Base-by-base conservation (phyloP, 1,140 invertebrate genomes). In the Bombus impatiens region DNA sequence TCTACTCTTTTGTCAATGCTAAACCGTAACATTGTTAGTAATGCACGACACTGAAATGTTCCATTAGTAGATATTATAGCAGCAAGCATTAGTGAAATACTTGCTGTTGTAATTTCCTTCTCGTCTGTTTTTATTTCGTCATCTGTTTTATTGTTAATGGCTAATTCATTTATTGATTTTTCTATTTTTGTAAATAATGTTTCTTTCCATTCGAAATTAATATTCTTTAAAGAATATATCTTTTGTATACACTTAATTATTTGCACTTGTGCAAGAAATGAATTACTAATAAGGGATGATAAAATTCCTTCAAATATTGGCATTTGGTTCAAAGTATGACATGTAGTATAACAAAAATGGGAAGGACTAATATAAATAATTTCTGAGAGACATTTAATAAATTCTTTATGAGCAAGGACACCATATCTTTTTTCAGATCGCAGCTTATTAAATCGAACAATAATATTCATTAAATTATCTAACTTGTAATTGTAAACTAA, bases 1-100 rank as follows among this genome's bases (percentile, higher is more conserved):
- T 94, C 91, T 47, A 95, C 85, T 18, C 90, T 82, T 82, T 94
- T 94, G 13, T 94, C 86, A 53, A 92, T 87, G 15, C 93, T 82
- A 15, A 96, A 78, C 86, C 89, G 82, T 37, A 96, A 86, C 32
- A 96, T 89, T 2, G 87, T 86, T 76, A 92, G 93, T 0, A 96
- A 75, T 18, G 93, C 93, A 80, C 93, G 90, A 86, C 93, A 93
- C 40, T 95, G 93, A 89, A 94, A 94, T 74, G 91, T 88, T 57
- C 94, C 91, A 86, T 92, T 94, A 10, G 91, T 89, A 40, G 93
- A 90, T 67, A 95, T 92, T n/a, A 96, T 84, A 44, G 91, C 88
- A 22, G 92, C 85, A 76, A 95, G 91, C 25, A 93, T 90, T 35
- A 95, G 91, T 57, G 96, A 88, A 0, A 93, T 93, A 59, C 92